Evolutionary conservation across 2,113 vertebrate species (phyloP).

Genomic region (Nothocercus julius): DNA sequence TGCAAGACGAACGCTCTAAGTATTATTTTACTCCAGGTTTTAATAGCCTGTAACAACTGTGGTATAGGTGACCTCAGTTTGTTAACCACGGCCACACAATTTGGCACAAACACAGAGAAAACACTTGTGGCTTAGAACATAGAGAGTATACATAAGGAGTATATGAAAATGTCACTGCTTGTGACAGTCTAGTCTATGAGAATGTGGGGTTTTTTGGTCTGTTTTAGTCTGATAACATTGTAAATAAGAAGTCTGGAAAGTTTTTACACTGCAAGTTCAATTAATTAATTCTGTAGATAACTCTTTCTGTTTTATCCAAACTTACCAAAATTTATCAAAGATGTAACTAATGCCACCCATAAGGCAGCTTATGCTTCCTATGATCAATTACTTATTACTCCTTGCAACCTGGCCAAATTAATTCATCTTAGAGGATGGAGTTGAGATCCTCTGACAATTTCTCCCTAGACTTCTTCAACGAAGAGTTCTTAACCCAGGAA

Average conservation of each 20-base stretch:
- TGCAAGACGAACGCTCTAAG: neutral
- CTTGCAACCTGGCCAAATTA: neutral
- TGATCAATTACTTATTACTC: neutral
- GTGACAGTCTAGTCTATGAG: neutral
- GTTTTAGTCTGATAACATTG: neutral
- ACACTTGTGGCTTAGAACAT: neutral
- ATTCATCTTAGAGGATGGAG: neutral
- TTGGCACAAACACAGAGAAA: slow-evolving; percentile 13
- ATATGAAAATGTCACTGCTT: neutral
- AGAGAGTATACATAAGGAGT: neutral
- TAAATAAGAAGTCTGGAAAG: neutral
- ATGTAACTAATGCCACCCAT: neutral
- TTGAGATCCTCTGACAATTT: slow-evolving; percentile 16
- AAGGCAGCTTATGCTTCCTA: neutral
- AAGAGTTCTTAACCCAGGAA: neutral
- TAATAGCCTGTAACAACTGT: slow-evolving; percentile 35
- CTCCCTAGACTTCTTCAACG: neutral
- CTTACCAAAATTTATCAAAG: neutral
- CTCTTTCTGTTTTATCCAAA: neutral
- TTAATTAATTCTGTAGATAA: neutral
- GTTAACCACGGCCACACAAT: neutral
- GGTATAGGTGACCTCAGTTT: neutral
- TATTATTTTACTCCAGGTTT: neutral
- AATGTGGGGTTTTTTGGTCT: neutral
- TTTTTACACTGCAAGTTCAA: neutral